Base-by-base conservation (phyloP, 30 jellyfish, hydroid and myxozoan genomes). In the Calvadosia cruxmelitensis region DNA sequence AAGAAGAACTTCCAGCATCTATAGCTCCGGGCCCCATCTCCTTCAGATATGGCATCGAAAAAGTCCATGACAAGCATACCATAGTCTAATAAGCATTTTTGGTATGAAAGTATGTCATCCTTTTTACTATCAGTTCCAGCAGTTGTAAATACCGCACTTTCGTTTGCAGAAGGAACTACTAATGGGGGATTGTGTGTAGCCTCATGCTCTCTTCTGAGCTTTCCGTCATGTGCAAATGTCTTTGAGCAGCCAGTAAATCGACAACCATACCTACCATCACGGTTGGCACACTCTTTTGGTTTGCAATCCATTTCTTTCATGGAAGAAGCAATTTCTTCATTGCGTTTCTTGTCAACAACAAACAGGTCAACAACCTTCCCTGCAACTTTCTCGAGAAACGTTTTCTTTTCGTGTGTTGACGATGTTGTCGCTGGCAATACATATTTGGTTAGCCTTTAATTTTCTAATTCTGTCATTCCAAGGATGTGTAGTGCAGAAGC, bases 11-110 rank as follows among this genome's bases (percentile, higher is more conserved):
- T 72, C 74, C 82, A 72, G 24, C 63, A 31, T 51, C 73, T 53
- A 48, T 31, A 3, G 29, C 53, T 29, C 50, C 82, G 23, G 27
- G 53, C 82, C 33, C 82, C 82, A 72, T 72, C 82, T 53, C 82
- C 82, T 72, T 70, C 79, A 70, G 71, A 70, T 26, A 70, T 70
- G 15, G 79, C 79, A 50, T 70, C 79, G 52, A 50, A 50, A 36
- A 75, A 75, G 61, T 75, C 50, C 52, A 3, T 64, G 66, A 75
- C 34, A n/a, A 64, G 53, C 78, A 65, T 75, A 42, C 78, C 86
- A 42, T 42, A 50, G 5, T 75, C 80, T 26, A 75, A 74, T 23
- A 72, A 72, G 24, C 74, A 73, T 33, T 34, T 12, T 53, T 72
- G 82, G 31, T 72, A 72, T 26, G 53, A 28, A 27, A 25, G n/a